Conservation (phyloP, 1,140 invertebrate genomes). For the Lordiphosa clarofinis region DNA sequence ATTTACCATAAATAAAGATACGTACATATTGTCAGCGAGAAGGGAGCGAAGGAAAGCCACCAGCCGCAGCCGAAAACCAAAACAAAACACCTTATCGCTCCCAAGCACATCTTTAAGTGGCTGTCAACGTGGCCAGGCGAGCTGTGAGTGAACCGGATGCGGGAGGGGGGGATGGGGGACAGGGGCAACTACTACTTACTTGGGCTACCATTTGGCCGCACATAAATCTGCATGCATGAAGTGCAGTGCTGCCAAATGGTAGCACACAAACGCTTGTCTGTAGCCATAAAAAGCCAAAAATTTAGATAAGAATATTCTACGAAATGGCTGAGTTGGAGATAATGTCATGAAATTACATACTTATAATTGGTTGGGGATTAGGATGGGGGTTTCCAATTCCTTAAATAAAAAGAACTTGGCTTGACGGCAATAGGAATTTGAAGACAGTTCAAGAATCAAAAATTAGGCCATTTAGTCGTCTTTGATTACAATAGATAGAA, state of each 20-base stretch:
- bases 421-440: too few species aligned
- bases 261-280: neutral
- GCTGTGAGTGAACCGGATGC: conserved; percentile 11
- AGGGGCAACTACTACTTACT: conserved; percentile 27
- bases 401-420: too few species aligned
- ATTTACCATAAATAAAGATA: conserved; percentile 78
- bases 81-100: conserved; percentile 74
- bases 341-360: neutral
- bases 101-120: conserved; percentile 73
- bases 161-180: neutral
- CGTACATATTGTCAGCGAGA: conserved; percentile 69
- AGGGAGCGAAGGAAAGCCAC: conserved; percentile 1
- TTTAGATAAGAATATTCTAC: neutral
- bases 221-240: conserved; percentile 45
- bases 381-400: too few species aligned
- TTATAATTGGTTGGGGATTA: too few species aligned
- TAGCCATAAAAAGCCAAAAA: conserved; percentile 38
- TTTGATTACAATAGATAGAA: too few species aligned
- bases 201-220: conserved; percentile 31
- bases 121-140: conserved; percentile 57
- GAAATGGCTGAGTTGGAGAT: neutral
- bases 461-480: too few species aligned
- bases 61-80: conserved; percentile 38
- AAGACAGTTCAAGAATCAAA: too few species aligned
- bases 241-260: conserved; percentile 21